Base-by-base conservation (phyloP, 2,888 invertebrate genomes). In the Hyalella azteca region DNA sequence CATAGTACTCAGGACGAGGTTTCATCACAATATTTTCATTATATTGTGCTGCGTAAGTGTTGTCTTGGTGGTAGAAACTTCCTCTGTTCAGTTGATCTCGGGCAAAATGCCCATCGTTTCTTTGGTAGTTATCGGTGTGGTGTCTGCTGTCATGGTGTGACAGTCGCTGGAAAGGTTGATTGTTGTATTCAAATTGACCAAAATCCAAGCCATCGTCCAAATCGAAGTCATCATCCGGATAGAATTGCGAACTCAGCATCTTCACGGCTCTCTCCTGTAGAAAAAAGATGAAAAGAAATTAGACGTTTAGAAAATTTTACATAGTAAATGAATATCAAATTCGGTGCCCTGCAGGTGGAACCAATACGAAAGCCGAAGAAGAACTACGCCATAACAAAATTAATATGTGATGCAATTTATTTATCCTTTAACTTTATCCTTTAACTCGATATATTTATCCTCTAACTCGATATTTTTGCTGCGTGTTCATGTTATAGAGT, bases 21-120 rank as follows among this genome's bases (percentile, higher is more conserved):
- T 66, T 66, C 66, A 66, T 66, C n/a, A 66, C 39, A 36, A 66
- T 19, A 29, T 66, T 66, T 32, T 66, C 66, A 36, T 36, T 36
- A 36, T 66, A 66, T 19, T 66, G 36, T 15, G 39, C 19, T 15
- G 19, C 13, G 26, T 66, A 19, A 22, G 66, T 32, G 29, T 22
- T 22, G 1, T 66, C 32, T 13, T 2, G 19, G 39, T 19, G 11
- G 19, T 36, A 13, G 29, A 36, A 66, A 29, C 54, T 29, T 54
- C 26, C 26, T 1, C 4, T 22, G 54, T 54, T 26, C 22, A 26
- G 4, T 54, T 26, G 26, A 54, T 22, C 4, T 26, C 26, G 54
- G 54, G 7, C 26, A 26, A 7, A 22, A 13, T 54, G 9, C 7
- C 3, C 26, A 29, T 54, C 54, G 26, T 54, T 5, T 11, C 22